phyloP scores from a whole-genome alignment of 2,888 invertebrate species.

The Cataglyphis albicans region DNA sequence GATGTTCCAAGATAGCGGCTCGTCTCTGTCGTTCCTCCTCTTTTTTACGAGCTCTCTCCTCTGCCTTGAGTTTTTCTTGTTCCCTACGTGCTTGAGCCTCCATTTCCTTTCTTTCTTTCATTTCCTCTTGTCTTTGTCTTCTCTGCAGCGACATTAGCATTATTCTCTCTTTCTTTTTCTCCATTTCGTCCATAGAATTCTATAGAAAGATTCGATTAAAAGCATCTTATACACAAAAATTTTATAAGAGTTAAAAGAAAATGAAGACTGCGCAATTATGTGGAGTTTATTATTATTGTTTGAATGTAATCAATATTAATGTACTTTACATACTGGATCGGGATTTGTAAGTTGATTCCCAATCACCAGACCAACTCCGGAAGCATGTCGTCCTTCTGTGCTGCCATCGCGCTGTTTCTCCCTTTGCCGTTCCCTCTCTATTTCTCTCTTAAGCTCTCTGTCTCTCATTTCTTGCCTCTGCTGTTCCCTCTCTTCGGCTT shows the following conservation, averaged over 20 bases:
- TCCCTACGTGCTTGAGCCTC: slow-evolving; percentile 92
- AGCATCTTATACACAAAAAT: neutral
- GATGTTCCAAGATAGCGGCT: slow-evolving; percentile 95
- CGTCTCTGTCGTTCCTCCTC: slow-evolving; percentile 95
- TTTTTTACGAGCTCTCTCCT: slow-evolving; percentile 91
- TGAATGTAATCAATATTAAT: neutral
- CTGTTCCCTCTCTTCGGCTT: slow-evolving; percentile 83
- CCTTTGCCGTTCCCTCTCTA: slow-evolving; percentile 83
- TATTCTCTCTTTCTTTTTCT: slow-evolving; percentile 96
- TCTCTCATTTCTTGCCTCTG: slow-evolving; percentile 82
- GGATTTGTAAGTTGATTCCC: slow-evolving; percentile 89
- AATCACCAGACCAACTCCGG: slow-evolving; percentile 88
- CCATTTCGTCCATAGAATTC: slow-evolving; percentile 96
- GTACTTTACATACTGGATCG: slow-evolving; percentile 89
- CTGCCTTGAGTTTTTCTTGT: slow-evolving; percentile 91
- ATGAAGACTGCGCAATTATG: neutral
- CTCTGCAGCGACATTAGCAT: slow-evolving; percentile 95
- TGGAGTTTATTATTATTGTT: neutral
- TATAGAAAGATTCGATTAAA: slow-evolving; percentile 81
- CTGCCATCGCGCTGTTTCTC: slow-evolving; percentile 78
- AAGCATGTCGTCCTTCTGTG: slow-evolving; percentile 77
- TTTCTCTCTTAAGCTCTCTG: slow-evolving; percentile 84
- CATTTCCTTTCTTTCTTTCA: slow-evolving; percentile 93
- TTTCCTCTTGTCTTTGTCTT: slow-evolving; percentile 96
- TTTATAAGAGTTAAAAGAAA: neutral